A percentile compares a stretch with the other conserved stretches of the same genome.
phyloP scores from a whole-genome alignment of 2,888 invertebrate species.

The Meteorus colon region DNA sequence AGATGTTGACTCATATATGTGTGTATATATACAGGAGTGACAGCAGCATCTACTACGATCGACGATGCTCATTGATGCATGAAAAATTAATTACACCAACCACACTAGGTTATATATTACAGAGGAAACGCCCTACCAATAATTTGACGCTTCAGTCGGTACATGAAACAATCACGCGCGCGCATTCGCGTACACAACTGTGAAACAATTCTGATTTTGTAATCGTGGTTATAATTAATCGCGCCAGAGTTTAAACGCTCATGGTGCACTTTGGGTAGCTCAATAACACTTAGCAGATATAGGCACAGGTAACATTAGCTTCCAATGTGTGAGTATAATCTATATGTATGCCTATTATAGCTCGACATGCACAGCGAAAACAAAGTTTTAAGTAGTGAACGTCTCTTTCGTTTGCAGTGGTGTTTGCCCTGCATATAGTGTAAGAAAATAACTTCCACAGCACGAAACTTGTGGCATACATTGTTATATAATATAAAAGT shows the following conservation, averaged over 20 bases:
- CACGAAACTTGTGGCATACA: conserved; percentile 10
- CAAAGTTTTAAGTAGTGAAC: conserved; percentile 28
- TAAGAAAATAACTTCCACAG: conserved; percentile 2
- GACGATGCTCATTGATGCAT: conserved; percentile 46
- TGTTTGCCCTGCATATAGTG: background rate
- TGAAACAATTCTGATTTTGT: conserved; percentile 32
- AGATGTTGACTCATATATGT: background rate
- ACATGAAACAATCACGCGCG: conserved; percentile 26
- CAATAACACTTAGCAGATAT: background rate
- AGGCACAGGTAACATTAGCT: conserved; percentile 4
- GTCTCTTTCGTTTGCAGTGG: background rate
- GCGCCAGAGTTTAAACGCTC: background rate
- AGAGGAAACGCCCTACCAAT: conserved; percentile 44
- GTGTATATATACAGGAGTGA: background rate
- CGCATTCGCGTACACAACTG: background rate
- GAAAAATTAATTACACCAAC: conserved; percentile 60
- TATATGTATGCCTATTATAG: background rate
- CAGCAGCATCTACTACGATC: conserved; percentile 42
- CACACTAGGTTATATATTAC: conserved; percentile 48
- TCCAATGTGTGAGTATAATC: too few relatives aligned
- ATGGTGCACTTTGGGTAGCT: conserved; percentile 14
- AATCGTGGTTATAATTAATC: conserved; percentile 40
- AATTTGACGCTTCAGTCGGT: conserved; percentile 48
- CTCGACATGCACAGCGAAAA: conserved; percentile 6
- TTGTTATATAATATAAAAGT: conserved; percentile 22